Conservation (phyloP, 1,140 invertebrate species). For the Ceratitis capitata region DNA sequence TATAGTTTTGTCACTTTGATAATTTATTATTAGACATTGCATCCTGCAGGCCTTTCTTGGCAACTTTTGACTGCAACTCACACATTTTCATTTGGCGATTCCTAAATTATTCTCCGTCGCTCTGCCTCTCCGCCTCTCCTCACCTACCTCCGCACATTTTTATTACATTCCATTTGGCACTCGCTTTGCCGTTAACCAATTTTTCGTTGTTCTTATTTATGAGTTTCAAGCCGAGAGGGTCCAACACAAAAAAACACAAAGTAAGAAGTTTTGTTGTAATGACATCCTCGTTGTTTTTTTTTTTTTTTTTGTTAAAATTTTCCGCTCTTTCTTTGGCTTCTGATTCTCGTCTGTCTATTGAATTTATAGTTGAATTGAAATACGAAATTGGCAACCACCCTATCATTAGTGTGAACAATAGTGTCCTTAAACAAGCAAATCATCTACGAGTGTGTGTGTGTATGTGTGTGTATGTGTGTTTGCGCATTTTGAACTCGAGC, state of each 20-base stretch:
- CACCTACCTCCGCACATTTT: conserved; percentile 19
- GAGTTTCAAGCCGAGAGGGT: too few relatives aligned
- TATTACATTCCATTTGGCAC: conserved; percentile 35
- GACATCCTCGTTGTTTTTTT: conserved; percentile 27
- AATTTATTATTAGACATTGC: conserved; percentile 36
- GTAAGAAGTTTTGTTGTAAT: conserved; percentile 26
- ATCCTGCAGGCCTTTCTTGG: background rate
- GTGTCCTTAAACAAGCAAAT: background rate
- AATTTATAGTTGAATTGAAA: conserved; percentile 9
- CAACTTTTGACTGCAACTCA: background rate
- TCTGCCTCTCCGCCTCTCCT: too few relatives aligned
- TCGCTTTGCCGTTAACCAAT: conserved; percentile 36
- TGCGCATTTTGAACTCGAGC: conserved; percentile 4
- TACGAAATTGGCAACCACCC: conserved; percentile 39
- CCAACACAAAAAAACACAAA: background rate
- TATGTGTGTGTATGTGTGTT: background rate
- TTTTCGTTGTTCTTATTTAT: conserved; percentile 39
- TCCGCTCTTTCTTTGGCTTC: background rate
- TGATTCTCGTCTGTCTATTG: background rate
- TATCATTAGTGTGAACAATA: conserved; percentile 41
- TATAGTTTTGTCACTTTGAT: conserved; percentile 31
- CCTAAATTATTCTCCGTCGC: conserved; percentile 6
- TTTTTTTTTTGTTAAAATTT: background rate
- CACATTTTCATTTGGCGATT: background rate
- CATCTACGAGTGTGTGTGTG: background rate